Percentiles rank a stretch among this genome's conserved stretches.
These are phyloP conservation scores for Myathropa florea DNA, from an alignment of 2,888 invertebrate genomes.

Conservation along the genomic window DNA sequence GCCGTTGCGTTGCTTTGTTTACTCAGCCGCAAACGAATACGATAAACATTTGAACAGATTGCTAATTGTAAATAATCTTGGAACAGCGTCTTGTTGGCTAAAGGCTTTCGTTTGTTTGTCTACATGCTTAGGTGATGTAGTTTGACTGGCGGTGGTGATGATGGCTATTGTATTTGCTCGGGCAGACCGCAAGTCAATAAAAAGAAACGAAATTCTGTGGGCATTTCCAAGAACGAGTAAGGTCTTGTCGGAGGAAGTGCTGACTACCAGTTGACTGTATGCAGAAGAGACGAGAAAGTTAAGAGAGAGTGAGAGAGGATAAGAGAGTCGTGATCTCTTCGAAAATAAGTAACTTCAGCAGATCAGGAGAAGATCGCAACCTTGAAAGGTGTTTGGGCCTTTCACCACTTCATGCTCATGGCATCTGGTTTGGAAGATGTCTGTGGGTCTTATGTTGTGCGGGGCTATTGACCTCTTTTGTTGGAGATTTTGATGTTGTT, in stretches of 20 bases:
- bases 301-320: not conserved
- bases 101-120: constrained; percentile 47
- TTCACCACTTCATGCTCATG: not conserved
- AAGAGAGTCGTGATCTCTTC: not conserved
- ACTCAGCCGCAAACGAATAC: constrained; percentile 27
- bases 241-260: not conserved
- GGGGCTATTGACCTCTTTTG: not conserved
- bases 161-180: constrained; percentile 28
- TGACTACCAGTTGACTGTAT: no score
- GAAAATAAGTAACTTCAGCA: not conserved
- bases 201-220: constrained; percentile 1
- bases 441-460: not conserved
- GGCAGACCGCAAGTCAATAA: not conserved
- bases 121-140: constrained; percentile 4
- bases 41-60: constrained; percentile 48
- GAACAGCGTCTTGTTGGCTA: constrained; percentile 30
- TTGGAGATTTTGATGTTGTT: not conserved
- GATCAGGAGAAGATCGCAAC: not conserved
- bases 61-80: constrained; percentile 28
- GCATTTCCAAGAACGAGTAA: constrained; percentile 7
- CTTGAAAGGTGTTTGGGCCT: not conserved
- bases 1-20: constrained; percentile 19
- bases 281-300: not conserved
- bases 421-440: no score
- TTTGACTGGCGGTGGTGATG: not conserved